phyloP scores from a whole-genome alignment of 2,888 invertebrate genomes.

The Caenorhabditis panamensis region DNA sequence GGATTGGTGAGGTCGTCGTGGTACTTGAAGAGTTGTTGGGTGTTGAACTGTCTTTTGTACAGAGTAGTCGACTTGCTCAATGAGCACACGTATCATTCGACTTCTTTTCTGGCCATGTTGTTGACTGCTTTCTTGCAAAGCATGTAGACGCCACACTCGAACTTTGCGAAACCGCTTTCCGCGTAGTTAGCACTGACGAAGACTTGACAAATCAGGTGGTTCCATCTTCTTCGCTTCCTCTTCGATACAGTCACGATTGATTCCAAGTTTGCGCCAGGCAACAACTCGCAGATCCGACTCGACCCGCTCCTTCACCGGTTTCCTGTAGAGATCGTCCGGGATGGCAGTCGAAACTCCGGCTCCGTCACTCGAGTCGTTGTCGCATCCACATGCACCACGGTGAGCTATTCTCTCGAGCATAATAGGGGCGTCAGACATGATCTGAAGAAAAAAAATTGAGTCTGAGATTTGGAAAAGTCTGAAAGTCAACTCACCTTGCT shows the following conservation, averaged over 20 bases:
- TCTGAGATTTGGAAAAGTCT: no score
- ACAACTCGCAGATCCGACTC: conserved; percentile 88
- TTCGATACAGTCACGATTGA: conserved; percentile 90
- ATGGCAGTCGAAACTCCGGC: conserved; percentile 97
- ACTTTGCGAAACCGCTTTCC: conserved; percentile 84
- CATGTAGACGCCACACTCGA: conserved; percentile 88
- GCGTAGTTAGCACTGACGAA: conserved; percentile 85
- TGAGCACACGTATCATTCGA: conserved; percentile 96
- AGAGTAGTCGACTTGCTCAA: conserved; percentile 92
- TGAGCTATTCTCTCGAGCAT: conserved; percentile 98
- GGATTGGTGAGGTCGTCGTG: conserved; percentile 85
- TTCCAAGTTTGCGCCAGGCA: conserved; percentile 95
- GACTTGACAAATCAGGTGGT: conserved; percentile 93
- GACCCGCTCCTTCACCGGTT: conserved; percentile 86
- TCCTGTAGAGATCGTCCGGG: conserved; percentile 93
- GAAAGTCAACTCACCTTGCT: conserved; percentile 86
- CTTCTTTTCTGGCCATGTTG: conserved; percentile 89
- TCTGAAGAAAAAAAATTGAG: conserved; percentile 84
- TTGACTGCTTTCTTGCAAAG: conserved; percentile 95
- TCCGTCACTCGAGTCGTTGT: conserved; percentile 99
- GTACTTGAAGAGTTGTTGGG: conserved; percentile 92
- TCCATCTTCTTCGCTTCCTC: conserved; percentile 94
- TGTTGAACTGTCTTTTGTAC: conserved; percentile 97
- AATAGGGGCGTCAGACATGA: conserved; percentile 94
- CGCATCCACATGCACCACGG: conserved; percentile 98